Base-by-base conservation (phyloP, 2,797 vertebrate genomes). In the Chaetodon trifasciatus region DNA sequence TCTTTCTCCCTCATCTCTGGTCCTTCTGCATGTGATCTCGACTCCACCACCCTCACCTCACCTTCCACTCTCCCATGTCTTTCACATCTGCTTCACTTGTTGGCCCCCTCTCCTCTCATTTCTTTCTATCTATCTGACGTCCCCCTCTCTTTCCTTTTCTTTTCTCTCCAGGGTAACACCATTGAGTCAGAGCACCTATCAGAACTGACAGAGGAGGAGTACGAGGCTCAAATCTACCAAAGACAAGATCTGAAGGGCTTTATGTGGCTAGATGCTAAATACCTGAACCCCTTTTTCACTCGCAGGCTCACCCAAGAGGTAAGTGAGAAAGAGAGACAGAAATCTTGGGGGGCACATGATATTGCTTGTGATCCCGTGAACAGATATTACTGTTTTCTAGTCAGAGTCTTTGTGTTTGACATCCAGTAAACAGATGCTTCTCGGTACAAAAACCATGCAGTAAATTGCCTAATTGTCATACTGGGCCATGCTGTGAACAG, bases 251-350 rank as follows among this genome's bases (percentile, higher is more conserved):
- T 99, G 76, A 99, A 99, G 90, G 98, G 98, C 60, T 99, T 99
- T 86, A 94, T 99, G 97, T 98, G 98, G 97, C 94, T 99, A n/a
- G 98, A 99, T 49, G 98, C 97, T 28, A 99, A 97, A 89, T 99
- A 99, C 86, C 94, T 99, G 88, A 99, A 99, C 93, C 98, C 98
- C 58, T 99, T 99, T 94, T 98, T 99, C 93, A 99, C 98, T 2
- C 96, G 98, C 63, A 95, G 98, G 71, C 96, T 99, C 79, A 99
- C 98, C 1, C 98, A 98, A 88, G 98, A 99, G 95, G 98, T 99
- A 82, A 91, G 88, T 49, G 1, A 28, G 8, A 28, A 49, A 21
- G 39, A 17, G 53, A 40, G 23, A n/a, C 47, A 68, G 55, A 60
- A 57, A 61, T 40, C 47, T 3, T 32, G 4, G 0, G 16, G 15